A percentile compares a stretch with the other conserved stretches of the same genome.
phyloP scores from a whole-genome alignment of 2,888 invertebrate species.

The Hipparchia semele region DNA sequence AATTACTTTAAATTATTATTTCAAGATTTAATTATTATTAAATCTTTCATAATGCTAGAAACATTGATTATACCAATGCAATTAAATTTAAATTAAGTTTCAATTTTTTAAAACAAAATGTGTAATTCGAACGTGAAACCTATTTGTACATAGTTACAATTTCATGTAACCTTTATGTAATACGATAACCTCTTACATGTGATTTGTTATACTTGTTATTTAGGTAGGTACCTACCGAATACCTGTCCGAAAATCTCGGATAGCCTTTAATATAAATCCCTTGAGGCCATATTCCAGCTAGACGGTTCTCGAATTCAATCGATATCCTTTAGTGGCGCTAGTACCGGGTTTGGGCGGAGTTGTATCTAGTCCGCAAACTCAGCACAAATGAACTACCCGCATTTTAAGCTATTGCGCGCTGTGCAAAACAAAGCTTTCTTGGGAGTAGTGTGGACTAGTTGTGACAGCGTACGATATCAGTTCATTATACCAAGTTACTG shows the following conservation, averaged over 20 bases:
- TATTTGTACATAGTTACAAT: no score
- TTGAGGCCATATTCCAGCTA: conserved; percentile 32
- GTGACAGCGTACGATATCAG: background rate
- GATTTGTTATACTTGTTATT: background rate
- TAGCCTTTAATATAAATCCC: conserved; percentile 28
- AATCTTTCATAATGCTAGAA: no score
- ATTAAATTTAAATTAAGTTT: no score
- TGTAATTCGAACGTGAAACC: no score
- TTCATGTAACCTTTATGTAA: no score
- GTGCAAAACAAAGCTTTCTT: background rate
- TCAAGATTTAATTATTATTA: no score
- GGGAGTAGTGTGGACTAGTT: background rate
- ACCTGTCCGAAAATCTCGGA: conserved; percentile 9
- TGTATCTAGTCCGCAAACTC: conserved; percentile 73
- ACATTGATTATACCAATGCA: no score
- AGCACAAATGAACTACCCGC: conserved; percentile 77
- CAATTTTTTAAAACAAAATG: no score
- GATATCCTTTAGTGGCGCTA: conserved; percentile 41
- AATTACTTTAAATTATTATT: no score
- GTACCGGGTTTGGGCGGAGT: conserved; percentile 59
- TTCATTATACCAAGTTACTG: background rate
- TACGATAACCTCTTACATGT: no score
- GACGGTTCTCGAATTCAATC: conserved; percentile 37
- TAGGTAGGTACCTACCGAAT: background rate
- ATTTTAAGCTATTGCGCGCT: conserved; percentile 65